phyloP scores from a whole-genome alignment of 2,888 invertebrate genomes.

The Volucella inanis region DNA sequence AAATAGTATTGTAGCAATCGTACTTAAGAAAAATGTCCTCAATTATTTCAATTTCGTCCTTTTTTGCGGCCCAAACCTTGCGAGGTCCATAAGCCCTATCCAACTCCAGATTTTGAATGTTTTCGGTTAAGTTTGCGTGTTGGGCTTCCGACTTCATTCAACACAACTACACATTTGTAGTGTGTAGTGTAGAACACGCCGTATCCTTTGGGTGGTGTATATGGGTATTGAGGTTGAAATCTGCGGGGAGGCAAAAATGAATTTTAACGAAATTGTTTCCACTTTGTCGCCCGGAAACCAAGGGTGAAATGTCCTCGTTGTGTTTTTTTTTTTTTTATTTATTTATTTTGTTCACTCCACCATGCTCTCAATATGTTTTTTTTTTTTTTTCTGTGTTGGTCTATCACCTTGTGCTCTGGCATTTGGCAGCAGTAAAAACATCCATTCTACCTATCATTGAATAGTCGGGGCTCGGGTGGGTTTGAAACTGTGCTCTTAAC shows the following conservation, averaged over 20 bases:
- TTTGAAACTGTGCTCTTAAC: slow-evolving; percentile 27
- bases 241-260: slow-evolving; percentile 38
- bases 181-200: too few species aligned
- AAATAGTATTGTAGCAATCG: slow-evolving; percentile 34
- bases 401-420: not conserved
- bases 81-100: slow-evolving; percentile 19
- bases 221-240: not conserved
- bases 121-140: slow-evolving; percentile 60
- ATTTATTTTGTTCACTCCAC: too few species aligned
- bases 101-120: slow-evolving; percentile 26
- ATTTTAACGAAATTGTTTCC: slow-evolving; percentile 72
- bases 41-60: slow-evolving; percentile 66
- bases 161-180: slow-evolving; percentile 50
- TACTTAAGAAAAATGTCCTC: slow-evolving; percentile 62
- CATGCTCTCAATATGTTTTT: slow-evolving; percentile 9
- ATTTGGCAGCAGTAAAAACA: slow-evolving; percentile 42
- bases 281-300: slow-evolving; percentile 64
- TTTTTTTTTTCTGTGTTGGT: slow-evolving; percentile 12
- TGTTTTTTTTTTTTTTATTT: slow-evolving; percentile 5
- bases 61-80: slow-evolving; percentile 9
- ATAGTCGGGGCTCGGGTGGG: not conserved
- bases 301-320: slow-evolving; percentile 66
- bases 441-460: slow-evolving; percentile 35
- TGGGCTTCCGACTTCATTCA: slow-evolving; percentile 51
- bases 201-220: slow-evolving; percentile 18